Conservation (phyloP, 2,113 vertebrate species). For the Callionymus lyra region DNA sequence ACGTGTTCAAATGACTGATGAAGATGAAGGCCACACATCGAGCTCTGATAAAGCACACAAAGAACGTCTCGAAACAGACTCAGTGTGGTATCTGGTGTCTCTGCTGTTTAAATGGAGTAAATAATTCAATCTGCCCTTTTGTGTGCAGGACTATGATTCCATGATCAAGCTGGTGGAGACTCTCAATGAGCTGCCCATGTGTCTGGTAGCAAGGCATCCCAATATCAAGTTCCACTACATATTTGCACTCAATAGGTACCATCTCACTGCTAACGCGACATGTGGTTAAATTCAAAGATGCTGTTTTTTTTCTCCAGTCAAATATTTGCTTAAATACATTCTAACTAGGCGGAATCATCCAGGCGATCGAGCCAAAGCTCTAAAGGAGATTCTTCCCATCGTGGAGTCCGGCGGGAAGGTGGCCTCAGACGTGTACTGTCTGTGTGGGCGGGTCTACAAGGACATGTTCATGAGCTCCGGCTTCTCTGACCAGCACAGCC, state of each 20-base stretch:
- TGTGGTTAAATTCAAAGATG: neutral
- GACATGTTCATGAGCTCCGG: slow-evolving; percentile 81
- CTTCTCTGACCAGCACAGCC: slow-evolving; percentile 60
- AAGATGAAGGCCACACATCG: too few species aligned
- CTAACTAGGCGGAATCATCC: slow-evolving; percentile 71
- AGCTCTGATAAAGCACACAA: too few species aligned
- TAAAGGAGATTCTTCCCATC: slow-evolving; percentile 72
- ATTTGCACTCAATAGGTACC: slow-evolving; percentile 83
- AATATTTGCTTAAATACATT: too few species aligned
- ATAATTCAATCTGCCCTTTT: slow-evolving; percentile 21
- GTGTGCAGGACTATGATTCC: slow-evolving; percentile 73
- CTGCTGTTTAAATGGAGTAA: neutral
- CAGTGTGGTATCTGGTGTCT: neutral
- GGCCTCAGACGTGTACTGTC: slow-evolving; percentile 78
- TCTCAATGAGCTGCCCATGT: slow-evolving; percentile 75
- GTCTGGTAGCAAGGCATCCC: slow-evolving; percentile 69
- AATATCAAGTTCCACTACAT: slow-evolving; percentile 86
- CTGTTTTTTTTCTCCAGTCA: neutral
- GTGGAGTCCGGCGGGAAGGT: slow-evolving; percentile 58
- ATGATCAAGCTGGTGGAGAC: slow-evolving; percentile 82
- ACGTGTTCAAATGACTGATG: neutral
- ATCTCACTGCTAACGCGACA: neutral
- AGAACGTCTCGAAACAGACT: too few species aligned
- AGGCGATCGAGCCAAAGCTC: slow-evolving; percentile 78
- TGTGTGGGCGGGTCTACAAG: slow-evolving; percentile 89